Evolutionary conservation across 1,140 invertebrate species (phyloP).

Genomic region (Carposina sasakii): DNA sequence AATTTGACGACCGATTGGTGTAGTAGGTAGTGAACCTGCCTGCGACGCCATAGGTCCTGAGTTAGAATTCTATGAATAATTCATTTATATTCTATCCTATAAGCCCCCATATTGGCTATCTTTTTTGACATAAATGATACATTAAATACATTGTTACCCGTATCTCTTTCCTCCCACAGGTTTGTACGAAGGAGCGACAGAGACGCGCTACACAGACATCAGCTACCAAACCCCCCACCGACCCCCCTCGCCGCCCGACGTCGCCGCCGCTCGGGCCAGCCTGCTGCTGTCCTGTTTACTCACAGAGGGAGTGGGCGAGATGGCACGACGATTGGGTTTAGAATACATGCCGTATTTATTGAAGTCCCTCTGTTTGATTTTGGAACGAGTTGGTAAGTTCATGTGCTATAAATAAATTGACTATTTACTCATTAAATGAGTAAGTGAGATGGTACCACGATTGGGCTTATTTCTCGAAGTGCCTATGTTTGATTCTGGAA

Average conservation of each 20-base stretch:
- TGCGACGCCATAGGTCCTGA: too few relatives aligned
- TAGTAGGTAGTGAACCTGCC: too few relatives aligned
- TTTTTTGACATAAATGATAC: not conserved
- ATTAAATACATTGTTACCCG: not conserved
- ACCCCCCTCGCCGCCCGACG: conserved; percentile 13
- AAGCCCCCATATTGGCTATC: too few relatives aligned
- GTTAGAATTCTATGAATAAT: too few relatives aligned
- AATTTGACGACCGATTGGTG: too few relatives aligned
- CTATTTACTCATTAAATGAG: not conserved
- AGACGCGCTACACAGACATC: conserved; percentile 59
- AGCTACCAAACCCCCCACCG: conserved; percentile 40
- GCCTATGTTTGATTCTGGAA: conserved; percentile 79
- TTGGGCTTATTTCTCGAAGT: conserved; percentile 74
- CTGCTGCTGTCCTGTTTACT: conserved; percentile 75
- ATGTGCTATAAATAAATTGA: too few relatives aligned
- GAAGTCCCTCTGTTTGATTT: conserved; percentile 77
- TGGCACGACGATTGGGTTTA: conserved; percentile 65
- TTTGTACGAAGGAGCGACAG: conserved; percentile 55
- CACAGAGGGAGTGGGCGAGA: conserved; percentile 76
- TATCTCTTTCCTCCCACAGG: conserved; percentile 21
- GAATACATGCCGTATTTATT: conserved; percentile 74
- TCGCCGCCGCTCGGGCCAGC: conserved; percentile 72
- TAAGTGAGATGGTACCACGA: not conserved
- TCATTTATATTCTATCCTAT: too few relatives aligned
- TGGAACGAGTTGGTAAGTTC: conserved; percentile 77